phyloP scores from a whole-genome alignment of 2,888 invertebrate genomes.

The Mamestra brassicae region DNA sequence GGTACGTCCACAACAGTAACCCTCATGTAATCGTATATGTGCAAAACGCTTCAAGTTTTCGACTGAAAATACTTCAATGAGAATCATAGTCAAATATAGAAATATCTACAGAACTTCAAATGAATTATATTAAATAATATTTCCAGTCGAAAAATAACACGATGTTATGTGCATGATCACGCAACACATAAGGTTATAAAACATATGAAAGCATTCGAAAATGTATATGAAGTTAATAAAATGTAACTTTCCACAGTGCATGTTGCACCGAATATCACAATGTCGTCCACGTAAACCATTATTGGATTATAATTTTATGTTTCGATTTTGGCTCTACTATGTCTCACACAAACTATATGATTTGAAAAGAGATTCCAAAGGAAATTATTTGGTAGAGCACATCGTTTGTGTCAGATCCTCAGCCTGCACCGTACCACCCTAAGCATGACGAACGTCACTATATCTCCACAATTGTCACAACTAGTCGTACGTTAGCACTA shows the following conservation, averaged over 20 bases:
- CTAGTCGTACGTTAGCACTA: slow-evolving; percentile 76
- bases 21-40: slow-evolving; percentile 51
- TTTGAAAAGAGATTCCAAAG: slow-evolving; percentile 43
- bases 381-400: slow-evolving; percentile 29
- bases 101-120: slow-evolving; percentile 20
- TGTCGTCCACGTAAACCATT: slow-evolving; percentile 81
- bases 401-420: slow-evolving; percentile 81
- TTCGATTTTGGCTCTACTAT: slow-evolving; percentile 72
- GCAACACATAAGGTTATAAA: slow-evolving; percentile 68
- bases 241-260: slow-evolving; percentile 84
- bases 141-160: slow-evolving; percentile 77
- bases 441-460: slow-evolving; percentile 83
- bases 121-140: slow-evolving; percentile 53
- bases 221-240: slow-evolving; percentile 72
- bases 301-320: slow-evolving; percentile 79
- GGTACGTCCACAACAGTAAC: slow-evolving; percentile 89
- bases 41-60: slow-evolving; percentile 69
- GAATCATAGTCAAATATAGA: slow-evolving; percentile 18
- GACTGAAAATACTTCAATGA: slow-evolving; percentile 67
- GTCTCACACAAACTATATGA: slow-evolving; percentile 78
- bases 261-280: slow-evolving; percentile 87
- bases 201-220: slow-evolving; percentile 62
- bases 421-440: slow-evolving; percentile 89
- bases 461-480: slow-evolving; percentile 75
- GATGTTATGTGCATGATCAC: slow-evolving; percentile 81